These are phyloP conservation scores for Trogon surrucura DNA, from an alignment of 2,113 vertebrate species.

Conservation along the genomic window DNA sequence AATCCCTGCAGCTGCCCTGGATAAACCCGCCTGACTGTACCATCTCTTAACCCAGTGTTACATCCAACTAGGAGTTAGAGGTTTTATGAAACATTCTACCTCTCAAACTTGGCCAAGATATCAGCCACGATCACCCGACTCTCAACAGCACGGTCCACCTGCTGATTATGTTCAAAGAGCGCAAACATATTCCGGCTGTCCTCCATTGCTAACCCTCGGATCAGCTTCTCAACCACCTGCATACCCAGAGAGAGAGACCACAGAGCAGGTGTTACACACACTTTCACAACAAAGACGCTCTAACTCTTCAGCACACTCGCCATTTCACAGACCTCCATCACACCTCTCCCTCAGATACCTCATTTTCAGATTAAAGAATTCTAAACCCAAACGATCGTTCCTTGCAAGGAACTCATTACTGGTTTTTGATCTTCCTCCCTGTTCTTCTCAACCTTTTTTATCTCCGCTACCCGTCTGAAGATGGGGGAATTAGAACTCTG, in stretches of 20 bases:
- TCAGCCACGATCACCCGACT: slow-evolving; percentile 78
- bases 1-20: background rate
- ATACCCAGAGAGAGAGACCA: background rate
- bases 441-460: background rate
- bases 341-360: background rate
- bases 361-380: background rate
- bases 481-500: background rate
- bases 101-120: slow-evolving; percentile 78
- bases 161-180: slow-evolving; percentile 73
- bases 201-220: slow-evolving; percentile 77
- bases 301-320: background rate
- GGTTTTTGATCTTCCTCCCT: background rate
- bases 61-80: background rate
- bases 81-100: slow-evolving; percentile 33
- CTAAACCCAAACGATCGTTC: background rate
- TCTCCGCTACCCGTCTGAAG: background rate
- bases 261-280: background rate
- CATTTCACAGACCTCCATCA: background rate
- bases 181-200: slow-evolving; percentile 78
- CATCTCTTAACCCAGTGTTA: background rate
- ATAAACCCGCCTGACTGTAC: background rate
- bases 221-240: slow-evolving; percentile 78
- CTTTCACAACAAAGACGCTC: background rate
- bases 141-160: slow-evolving; percentile 73
- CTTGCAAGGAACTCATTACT: background rate